Conservation (phyloP, 2,113 vertebrate species). For the Hemicordylus capensis region DNA sequence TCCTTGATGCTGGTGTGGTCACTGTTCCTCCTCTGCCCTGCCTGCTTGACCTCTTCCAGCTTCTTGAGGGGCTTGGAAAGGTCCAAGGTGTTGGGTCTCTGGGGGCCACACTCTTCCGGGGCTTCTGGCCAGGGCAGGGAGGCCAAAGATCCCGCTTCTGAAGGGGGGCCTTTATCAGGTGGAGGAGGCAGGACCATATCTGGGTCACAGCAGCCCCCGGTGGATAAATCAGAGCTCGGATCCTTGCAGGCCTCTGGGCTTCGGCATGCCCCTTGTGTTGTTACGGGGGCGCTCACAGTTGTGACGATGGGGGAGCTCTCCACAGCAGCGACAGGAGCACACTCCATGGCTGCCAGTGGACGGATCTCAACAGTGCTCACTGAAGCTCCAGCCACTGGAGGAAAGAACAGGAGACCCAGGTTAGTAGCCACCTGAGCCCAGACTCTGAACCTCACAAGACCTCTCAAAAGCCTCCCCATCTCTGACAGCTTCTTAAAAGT, state of each 20-base stretch:
- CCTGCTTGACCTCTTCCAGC: conserved; percentile 38
- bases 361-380: not conserved
- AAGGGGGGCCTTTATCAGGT: rapidly evolving
- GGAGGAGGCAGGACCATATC: rapidly evolving
- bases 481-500: too few relatives aligned
- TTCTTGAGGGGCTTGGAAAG: conserved; percentile 32
- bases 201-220: rapidly evolving
- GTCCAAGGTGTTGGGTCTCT: conserved; percentile 51
- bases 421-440: not conserved
- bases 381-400: not conserved
- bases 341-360: not conserved
- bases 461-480: too few relatives aligned
- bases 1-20: rapidly evolving
- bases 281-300: not conserved
- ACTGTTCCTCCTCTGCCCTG: not conserved
- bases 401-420: not conserved
- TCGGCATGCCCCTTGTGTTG: rapidly evolving
- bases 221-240: rapidly evolving
- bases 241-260: rapidly evolving
- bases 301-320: not conserved
- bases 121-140: conserved; percentile 19
- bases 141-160: rapidly evolving
- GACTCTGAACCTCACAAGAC: too few relatives aligned
- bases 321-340: not conserved
- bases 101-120: not conserved